phyloP scores from a whole-genome alignment of 2,797 vertebrate species.

The Garrulus glandarius region DNA sequence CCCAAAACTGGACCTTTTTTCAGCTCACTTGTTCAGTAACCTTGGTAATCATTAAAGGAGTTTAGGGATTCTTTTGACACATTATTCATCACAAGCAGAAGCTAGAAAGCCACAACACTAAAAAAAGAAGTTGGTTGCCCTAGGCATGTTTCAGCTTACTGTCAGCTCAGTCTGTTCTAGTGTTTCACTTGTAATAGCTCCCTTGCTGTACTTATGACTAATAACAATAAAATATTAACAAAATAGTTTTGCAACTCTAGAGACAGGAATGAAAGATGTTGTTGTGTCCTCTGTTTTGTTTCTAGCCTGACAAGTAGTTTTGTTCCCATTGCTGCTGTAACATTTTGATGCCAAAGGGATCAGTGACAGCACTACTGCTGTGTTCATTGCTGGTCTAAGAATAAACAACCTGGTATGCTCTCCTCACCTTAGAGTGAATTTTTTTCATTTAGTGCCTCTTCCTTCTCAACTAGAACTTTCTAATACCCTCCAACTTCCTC shows the following conservation, averaged over 20 bases:
- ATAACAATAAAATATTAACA: conserved; percentile 58
- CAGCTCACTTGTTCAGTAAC: not conserved
- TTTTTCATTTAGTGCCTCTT: not conserved
- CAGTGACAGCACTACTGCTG: not conserved
- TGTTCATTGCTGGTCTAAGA: not conserved
- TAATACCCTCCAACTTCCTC: not conserved
- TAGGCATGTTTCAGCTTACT: conserved; percentile 51
- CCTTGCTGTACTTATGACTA: conserved; percentile 21
- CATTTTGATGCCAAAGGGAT: not conserved
- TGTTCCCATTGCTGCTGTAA: not conserved
- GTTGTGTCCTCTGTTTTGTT: not conserved
- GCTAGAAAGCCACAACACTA: conserved; percentile 18
- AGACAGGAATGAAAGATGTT: not conserved
- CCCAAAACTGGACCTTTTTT: not conserved
- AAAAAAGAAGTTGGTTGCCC: conserved; percentile 12
- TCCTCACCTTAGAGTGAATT: not conserved
- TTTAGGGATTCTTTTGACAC: conserved; percentile 32
- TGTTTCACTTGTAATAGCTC: conserved; percentile 31
- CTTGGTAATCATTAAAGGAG: not conserved
- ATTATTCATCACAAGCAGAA: conserved; percentile 16
- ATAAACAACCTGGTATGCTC: not conserved
- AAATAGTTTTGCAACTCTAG: not conserved
- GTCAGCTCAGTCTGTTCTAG: conserved; percentile 19
- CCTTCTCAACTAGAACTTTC: not conserved
- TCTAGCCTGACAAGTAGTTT: not conserved